Evolutionary conservation across 2,113 vertebrate genomes (phyloP), one percentile per base, ranked within the genome.

Genomic region (Peromyscus polionotus): DNA sequence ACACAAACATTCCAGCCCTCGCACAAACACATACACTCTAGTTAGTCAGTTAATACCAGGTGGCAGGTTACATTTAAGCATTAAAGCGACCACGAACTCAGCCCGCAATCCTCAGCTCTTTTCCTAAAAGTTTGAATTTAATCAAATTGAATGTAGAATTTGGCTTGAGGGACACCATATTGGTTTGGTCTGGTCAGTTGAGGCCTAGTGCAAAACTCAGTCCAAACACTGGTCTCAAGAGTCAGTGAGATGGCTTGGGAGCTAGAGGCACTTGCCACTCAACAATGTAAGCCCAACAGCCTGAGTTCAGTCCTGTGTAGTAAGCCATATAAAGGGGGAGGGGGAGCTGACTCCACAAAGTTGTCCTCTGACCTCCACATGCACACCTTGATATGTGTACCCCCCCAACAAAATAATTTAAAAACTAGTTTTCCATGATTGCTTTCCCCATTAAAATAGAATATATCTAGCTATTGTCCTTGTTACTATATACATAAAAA

Each of bases 361-460:
- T 48, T 77, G 26, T 48, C 45, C 75, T 77, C 42, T 77, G 75
- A 48, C 42, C 26, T 77, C 6, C 39, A 26, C 24, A 77, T 51
- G 14, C 42, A 36, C 48, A 19, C 19, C 51, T 81, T 57, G 51
- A n/a, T n/a, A 28, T 80, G 48, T 54, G 17, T 20, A 19, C 17
- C 3, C 54, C 77, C 24, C 26, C 16, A 54, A 57, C 8, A 36
- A 57, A 31, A 48, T 80, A 33, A 54, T 80, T 54, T 54, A 72
- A 45, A 65, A 10, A 31, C 33, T 72, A 42, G 39, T 45, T 65
- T 48, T 39, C 39, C 33, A 51, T 39, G 54, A 39, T 61, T 94
- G 72, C 33, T 81, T 72, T 72, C 61, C 59, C 65, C 65, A 42
- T 76, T 93, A 93, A 93, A 76, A 76, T 48, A 33, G 14, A 95